Base-by-base conservation (phyloP, 2,113 vertebrate species). In the Podilymbus podiceps region DNA sequence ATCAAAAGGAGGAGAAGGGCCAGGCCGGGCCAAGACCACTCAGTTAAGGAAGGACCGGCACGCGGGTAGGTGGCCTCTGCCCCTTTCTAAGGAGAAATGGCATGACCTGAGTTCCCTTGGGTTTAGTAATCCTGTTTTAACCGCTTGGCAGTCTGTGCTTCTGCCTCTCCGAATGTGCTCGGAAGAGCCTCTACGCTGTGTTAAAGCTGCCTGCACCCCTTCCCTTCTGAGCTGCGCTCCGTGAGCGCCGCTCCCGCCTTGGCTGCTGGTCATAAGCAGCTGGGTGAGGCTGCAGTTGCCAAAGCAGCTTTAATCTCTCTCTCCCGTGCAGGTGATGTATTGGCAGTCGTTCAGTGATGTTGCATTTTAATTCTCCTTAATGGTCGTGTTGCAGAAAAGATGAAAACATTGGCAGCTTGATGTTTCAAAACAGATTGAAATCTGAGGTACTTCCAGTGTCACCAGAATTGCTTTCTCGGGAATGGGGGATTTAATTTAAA, bases 381-480 rank as follows among this genome's bases (percentile, higher is more conserved):
- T 67, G 71, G 56, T 69, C 17, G 13, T 95, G 11, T 75, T 58
- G 71, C 81, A 88, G 86, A 55, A 76, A 40, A 79, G 90, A 91
- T 76, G 73, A 79, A 90, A 96, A 88, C 73, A 87, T 75, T 95
- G 86, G 63, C 94, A 93, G 77, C 74, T 79, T 79, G 73, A 19
- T 85, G 69, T 95, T 89, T 92, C 86, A 76, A 89, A 97, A 91
- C 87, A 95, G 76, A 93, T 49, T 55, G 73, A 95, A 91, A 87
- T 50, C 62, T 60, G 38, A 9, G 63, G 40, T 86, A 47, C 75
- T 88, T 71, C 75, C 30, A 85, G 50, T 24, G 16, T 81, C 85
- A 88, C 74, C 88, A 35, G 59, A 74, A 80, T 88, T 5, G 6
- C 78, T 91, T 91, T 82, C 59, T 88, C 1, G 1, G 63, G 68